A percentile compares a stretch with the other conserved stretches of the same genome.
phyloP scores from a whole-genome alignment of 2,888 invertebrate species.

The Apotomis betuletana region DNA sequence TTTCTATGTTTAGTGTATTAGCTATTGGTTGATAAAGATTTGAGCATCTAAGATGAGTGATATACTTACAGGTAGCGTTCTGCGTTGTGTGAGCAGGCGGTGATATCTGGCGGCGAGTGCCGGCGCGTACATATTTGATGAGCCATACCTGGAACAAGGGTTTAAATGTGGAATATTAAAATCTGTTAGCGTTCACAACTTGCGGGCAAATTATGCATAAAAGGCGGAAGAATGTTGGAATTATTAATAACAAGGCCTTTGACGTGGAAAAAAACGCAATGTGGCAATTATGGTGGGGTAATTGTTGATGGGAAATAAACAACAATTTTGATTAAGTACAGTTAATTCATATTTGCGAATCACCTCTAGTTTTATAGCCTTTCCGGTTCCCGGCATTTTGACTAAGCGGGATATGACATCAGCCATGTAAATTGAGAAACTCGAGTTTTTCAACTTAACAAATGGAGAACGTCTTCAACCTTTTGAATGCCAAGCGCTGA shows the following conservation, averaged over 20 bases:
- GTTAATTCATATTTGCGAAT: not conserved
- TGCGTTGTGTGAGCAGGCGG: not conserved
- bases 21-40: too few species aligned
- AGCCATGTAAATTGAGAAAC: too few species aligned
- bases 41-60: too few species aligned
- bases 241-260: constrained; percentile 17
- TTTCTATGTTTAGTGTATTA: too few species aligned
- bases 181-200: constrained; percentile 27
- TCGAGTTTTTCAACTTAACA: too few species aligned
- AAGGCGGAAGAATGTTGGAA: constrained; percentile 16
- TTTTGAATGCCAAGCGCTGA: too few species aligned
- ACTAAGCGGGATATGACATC: too few species aligned
- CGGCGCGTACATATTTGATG: constrained; percentile 34
- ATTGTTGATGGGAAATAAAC: not conserved
- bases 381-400: too few species aligned
- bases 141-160: constrained; percentile 38
- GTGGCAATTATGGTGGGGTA: not conserved
- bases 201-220: constrained; percentile 20
- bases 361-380: not conserved
- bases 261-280: constrained; percentile 19
- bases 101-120: constrained; percentile 3
- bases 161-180: constrained; percentile 41
- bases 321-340: not conserved
- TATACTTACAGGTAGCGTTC: constrained; percentile 16
- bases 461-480: too few species aligned